These are phyloP conservation scores for Acanthurus tractus DNA, from an alignment of 2,797 vertebrate genomes.

Conservation along the genomic window DNA sequence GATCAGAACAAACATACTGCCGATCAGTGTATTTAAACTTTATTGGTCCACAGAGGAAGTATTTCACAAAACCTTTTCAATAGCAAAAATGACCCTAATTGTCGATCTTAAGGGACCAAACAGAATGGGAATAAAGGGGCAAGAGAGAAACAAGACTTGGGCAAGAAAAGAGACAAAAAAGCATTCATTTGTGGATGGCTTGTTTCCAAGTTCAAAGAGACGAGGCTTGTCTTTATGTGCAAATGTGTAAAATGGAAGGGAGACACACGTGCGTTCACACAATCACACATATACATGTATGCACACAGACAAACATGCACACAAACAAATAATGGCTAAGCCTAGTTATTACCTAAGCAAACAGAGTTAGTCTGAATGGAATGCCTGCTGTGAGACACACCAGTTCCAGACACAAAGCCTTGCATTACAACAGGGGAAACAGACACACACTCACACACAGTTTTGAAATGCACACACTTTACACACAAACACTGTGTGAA, in stretches of 20 bases:
- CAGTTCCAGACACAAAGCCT: constrained; percentile 71
- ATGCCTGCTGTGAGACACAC: constrained; percentile 74
- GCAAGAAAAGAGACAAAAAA: constrained; percentile 43
- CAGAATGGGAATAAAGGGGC: neutral
- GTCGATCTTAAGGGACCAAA: constrained; percentile 18
- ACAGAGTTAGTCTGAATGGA: constrained; percentile 72
- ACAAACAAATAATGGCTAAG: constrained; percentile 74
- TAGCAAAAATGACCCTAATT: constrained; percentile 25
- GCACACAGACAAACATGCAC: constrained; percentile 56
- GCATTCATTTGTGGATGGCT: constrained; percentile 36
- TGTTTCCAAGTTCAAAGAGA: constrained; percentile 58
- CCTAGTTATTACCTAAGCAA: constrained; percentile 79
- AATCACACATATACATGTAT: constrained; percentile 49
- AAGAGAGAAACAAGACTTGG: constrained; percentile 8
- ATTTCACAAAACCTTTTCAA: constrained; percentile 32
- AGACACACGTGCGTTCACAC: constrained; percentile 57
- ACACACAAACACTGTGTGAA: constrained; percentile 47
- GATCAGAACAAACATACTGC: constrained; percentile 44
- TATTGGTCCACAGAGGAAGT: constrained; percentile 26
- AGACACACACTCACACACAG: constrained; percentile 28
- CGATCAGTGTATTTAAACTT: constrained; percentile 27
- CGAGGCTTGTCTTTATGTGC: constrained; percentile 43
- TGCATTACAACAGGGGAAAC: constrained; percentile 48
- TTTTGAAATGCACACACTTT: constrained; percentile 37
- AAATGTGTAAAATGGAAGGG: constrained; percentile 52